These are phyloP conservation scores for Antitype chi DNA, from an alignment of 2,888 invertebrate species.

Conservation along the genomic window DNA sequence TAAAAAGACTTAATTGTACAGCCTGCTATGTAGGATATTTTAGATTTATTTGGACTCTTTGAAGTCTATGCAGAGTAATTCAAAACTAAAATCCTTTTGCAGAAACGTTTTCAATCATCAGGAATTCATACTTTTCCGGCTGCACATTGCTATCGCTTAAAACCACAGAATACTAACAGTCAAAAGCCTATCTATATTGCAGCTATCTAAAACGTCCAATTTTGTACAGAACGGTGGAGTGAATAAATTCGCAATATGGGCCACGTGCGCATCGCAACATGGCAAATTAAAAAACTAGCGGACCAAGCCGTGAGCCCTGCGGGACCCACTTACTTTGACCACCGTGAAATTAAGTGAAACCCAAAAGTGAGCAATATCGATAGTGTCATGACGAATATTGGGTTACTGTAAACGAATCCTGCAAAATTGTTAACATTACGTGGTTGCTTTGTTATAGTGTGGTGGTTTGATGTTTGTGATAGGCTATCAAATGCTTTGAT, in stretches of 20 bases:
- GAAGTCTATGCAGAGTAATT: background rate
- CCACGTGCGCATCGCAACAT: conserved; percentile 68
- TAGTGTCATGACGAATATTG: conserved; percentile 60
- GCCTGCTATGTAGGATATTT: background rate
- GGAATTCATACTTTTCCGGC: conserved; percentile 5
- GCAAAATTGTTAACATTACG: conserved; percentile 11
- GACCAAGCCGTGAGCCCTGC: conserved; percentile 64
- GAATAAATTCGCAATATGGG: conserved; percentile 78
- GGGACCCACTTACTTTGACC: conserved; percentile 73
- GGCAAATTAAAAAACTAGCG: conserved; percentile 76
- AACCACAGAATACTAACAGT: conserved; percentile 53
- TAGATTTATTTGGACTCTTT: background rate
- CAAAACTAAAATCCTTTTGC: background rate
- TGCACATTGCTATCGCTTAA: conserved; percentile 32
- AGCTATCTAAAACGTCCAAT: conserved; percentile 65
- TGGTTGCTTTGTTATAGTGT: conserved; percentile 1
- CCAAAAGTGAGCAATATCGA: conserved; percentile 61
- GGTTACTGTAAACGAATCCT: conserved; percentile 27
- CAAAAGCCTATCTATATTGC: conserved; percentile 57
- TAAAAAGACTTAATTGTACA: background rate
- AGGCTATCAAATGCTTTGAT: conserved; percentile 27
- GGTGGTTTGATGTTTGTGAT: conserved; percentile 31
- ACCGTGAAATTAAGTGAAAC: conserved; percentile 76
- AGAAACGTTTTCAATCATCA: conserved; percentile 20
- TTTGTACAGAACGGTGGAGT: conserved; percentile 60